Evolutionary conservation across 2,888 invertebrate species (phyloP), one percentile per base, ranked within the genome.

Genomic region (Apotomis betuletana): DNA sequence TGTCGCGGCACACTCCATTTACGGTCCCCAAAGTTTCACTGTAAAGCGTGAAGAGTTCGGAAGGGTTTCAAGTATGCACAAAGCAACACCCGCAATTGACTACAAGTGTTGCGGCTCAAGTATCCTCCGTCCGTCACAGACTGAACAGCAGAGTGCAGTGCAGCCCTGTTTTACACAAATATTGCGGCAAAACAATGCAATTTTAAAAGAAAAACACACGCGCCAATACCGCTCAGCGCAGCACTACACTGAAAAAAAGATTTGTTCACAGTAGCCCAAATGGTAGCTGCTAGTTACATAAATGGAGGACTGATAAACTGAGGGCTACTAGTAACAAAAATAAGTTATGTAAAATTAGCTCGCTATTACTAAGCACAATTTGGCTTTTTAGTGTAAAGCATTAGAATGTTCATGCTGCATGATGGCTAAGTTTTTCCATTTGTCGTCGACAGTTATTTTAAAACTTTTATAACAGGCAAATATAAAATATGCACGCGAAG

Each of bases 61-160:
- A 80, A 80, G 80, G 80, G 81, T 82, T 80, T 80, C 79, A 81
- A 86, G 87, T 82, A 81, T 80, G 77, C 82, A 83, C 83, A 84
- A 86, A 83, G 85, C 84, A 82, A 81, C 79, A 78, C 82, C 85
- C 82, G 81, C 87, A 87, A 87, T 86, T 82, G 85, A 84, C 81
- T 81, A 72, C 80, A 77, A 81, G 85, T 81, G 80, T 82, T 79
- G 81, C 83, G 81, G 81, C 82, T 81, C 80, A 78, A 85, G 86
- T 79, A 83, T 75, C 59, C 78, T 81, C 80, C 81, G 81, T 81
- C 80, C 81, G 81, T 81, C 81, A 78, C 81, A 74, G 81, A 76
- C 80, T 82, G 81, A 85, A 84, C 82, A 81, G 77, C 82, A 81
- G 77, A 77, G 74, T 75, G 74, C 77, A 73, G 74, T 75, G 74